Conservation (phyloP, 2,888 invertebrate species). For the Anthophora plumipes region DNA sequence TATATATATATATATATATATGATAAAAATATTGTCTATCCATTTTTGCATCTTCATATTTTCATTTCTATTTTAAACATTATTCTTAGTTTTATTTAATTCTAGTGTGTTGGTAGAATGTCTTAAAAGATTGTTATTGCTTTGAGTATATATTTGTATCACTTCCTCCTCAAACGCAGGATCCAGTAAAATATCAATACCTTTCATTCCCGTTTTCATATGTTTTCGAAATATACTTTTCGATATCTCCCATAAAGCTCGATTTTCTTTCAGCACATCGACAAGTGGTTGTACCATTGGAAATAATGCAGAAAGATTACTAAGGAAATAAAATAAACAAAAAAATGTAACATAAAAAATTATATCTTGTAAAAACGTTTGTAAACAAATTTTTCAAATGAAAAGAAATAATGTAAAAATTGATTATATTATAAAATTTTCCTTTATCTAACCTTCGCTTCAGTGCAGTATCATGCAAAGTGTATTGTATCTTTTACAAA, state of each 20-base stretch:
- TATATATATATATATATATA: no score
- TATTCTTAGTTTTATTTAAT: not conserved
- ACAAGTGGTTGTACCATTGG: slow-evolving; percentile 85
- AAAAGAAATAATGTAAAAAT: not conserved
- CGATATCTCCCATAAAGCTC: slow-evolving; percentile 87
- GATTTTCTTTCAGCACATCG: slow-evolving; percentile 86
- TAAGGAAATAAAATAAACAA: slow-evolving; percentile 77
- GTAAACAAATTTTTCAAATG: not conserved
- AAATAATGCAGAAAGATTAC: slow-evolving; percentile 86
- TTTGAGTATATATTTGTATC: slow-evolving; percentile 32
- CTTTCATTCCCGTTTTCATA: slow-evolving; percentile 73
- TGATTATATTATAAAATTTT: not conserved
- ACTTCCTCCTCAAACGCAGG: slow-evolving; percentile 77
- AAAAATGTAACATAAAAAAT: slow-evolving; percentile 31
- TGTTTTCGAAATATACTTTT: slow-evolving; percentile 82
- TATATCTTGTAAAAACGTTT: not conserved
- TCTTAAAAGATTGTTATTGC: not conserved
- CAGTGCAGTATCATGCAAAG: no score
- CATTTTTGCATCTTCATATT: not conserved
- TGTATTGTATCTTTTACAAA: not conserved
- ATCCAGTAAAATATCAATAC: slow-evolving; percentile 77
- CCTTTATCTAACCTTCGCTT: not conserved
- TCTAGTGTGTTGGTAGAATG: not conserved
- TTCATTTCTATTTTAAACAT: not conserved
- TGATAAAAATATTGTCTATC: slow-evolving; percentile 20